Percentiles rank a stretch among this genome's conserved stretches.
Evolutionary conservation across 1,140 invertebrate genomes (phyloP).

Genomic region (Eriosoma lanigerum): DNA sequence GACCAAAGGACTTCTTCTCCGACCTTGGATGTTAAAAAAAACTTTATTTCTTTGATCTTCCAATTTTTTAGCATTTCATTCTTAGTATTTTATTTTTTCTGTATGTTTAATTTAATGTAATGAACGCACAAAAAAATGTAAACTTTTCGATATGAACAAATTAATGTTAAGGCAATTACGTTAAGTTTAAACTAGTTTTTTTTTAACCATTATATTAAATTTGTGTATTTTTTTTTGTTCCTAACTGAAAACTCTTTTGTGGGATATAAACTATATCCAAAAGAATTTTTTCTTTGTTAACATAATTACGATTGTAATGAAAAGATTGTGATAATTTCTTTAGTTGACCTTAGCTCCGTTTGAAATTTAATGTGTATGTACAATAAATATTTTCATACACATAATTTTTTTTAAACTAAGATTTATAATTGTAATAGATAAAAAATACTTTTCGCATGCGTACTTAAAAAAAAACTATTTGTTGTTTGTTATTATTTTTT

Average conservation of each 20-base stretch:
- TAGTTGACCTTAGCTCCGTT: constrained; percentile 38
- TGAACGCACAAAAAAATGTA: constrained; percentile 11
- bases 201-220: constrained; percentile 44
- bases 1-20: not conserved
- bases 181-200: constrained; percentile 39
- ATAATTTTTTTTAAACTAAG: constrained; percentile 34
- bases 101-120: constrained; percentile 22
- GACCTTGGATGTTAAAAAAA: not conserved
- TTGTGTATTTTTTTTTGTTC: constrained; percentile 45
- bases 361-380: constrained; percentile 25
- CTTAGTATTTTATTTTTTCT: not conserved
- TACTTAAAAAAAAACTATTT: constrained; percentile 41
- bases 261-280: not conserved
- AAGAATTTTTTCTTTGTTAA: constrained; percentile 35
- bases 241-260: constrained; percentile 1
- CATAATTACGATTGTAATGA: constrained; percentile 31
- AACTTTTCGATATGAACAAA: constrained; percentile 39
- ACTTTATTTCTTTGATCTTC: constrained; percentile 25
- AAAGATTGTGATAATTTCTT: constrained; percentile 47
- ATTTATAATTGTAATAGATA: constrained; percentile 21
- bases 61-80: constrained; percentile 5
- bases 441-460: constrained; percentile 40
- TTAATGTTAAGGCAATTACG: constrained; percentile 40
- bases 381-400: not conserved
- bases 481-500: constrained; percentile 45